Evolutionary conservation across 2,113 vertebrate species (phyloP), one percentile per base, ranked within the genome.

Genomic region (Reinhardtius hippoglossoides): DNA sequence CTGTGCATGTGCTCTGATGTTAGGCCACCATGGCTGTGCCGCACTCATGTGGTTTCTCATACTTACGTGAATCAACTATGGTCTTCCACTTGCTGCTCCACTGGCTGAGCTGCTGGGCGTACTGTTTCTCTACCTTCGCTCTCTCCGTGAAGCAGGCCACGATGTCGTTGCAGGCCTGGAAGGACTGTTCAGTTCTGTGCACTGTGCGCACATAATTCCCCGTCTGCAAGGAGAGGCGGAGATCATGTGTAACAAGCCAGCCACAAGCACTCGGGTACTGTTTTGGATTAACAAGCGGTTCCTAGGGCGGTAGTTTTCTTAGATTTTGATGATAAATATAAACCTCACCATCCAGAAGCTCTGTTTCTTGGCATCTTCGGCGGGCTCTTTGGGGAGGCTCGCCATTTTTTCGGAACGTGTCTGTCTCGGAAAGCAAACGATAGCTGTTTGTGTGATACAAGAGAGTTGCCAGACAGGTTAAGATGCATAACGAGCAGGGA

Each of bases 41-140:
- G 14, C 9, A 46, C 13, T 42, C 44, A 62, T 13, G 44, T 27
- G 48, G 59, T 15, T 55, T 66, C 21, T 66, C 12, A 55, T 73
- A 92, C 95, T 94, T 70, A 96, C 96, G 87, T 10, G 90, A 89
- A 55, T 96, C 95, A 18, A 95, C 91, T 6, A 95, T 90, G 9
- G 94, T 80, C 80, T 94, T 95, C 96, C 96, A 96, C 81, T 95
- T 96, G 87, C 74, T 92, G 88, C 94, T 95, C 95, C 96, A 96
- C 52, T 95, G 93, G 40, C 87, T 94, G 80, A 96, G 94, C 88
- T 95, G 95, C 82, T 93, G 91, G 9, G 95, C 93, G 18, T 96
- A 96, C 44, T 86, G 93, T 20, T 91, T 92, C 71, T 96, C 96
- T 18, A 96, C 94, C 42, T 88, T 94, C 3, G 96, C 95, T 59